Evolutionary conservation across 2,888 invertebrate species (phyloP).

Genomic region (Eudasyphora cyanicolor): DNA sequence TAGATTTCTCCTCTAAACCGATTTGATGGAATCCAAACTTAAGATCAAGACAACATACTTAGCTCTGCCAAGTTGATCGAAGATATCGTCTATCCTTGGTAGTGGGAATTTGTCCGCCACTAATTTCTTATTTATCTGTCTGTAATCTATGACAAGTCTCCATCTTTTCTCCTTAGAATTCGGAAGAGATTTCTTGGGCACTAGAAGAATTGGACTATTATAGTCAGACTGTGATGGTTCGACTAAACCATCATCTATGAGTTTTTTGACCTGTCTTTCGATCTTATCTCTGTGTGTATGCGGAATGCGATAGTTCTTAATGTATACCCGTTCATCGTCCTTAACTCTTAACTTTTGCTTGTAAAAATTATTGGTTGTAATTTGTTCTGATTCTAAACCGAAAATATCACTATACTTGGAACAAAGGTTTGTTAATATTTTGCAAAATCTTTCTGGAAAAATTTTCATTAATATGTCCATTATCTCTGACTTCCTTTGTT

Average conservation of each 20-base stretch:
- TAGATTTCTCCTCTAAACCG: no score
- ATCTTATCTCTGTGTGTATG: conserved; percentile 40
- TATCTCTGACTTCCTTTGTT: conserved; percentile 22
- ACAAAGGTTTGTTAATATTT: conserved; percentile 11
- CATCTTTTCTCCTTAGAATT: neutral
- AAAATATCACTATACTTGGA: conserved; percentile 52
- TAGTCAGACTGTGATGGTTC: neutral
- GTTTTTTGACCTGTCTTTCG: conserved; percentile 26
- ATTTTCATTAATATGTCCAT: conserved; percentile 34
- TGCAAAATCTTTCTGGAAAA: conserved; percentile 36
- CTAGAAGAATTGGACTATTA: conserved; percentile 3
- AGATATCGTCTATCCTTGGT: no score
- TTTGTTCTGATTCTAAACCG: conserved; percentile 53
- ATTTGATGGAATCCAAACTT: no score
- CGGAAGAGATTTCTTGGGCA: no score
- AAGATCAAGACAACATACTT: no score
- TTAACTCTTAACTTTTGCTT: no score
- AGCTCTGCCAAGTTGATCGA: no score
- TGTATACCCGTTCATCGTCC: conserved; percentile 2
- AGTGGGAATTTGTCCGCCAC: no score
- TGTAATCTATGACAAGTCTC: conserved; percentile 35
- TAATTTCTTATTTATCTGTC: conserved; percentile 31
- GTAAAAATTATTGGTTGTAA: conserved; percentile 36
- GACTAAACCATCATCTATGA: neutral
- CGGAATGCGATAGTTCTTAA: conserved; percentile 18